These are phyloP conservation scores for Hydrocynus forskahlii DNA, from an alignment of 2,797 vertebrate species.

Conservation along the genomic window DNA sequence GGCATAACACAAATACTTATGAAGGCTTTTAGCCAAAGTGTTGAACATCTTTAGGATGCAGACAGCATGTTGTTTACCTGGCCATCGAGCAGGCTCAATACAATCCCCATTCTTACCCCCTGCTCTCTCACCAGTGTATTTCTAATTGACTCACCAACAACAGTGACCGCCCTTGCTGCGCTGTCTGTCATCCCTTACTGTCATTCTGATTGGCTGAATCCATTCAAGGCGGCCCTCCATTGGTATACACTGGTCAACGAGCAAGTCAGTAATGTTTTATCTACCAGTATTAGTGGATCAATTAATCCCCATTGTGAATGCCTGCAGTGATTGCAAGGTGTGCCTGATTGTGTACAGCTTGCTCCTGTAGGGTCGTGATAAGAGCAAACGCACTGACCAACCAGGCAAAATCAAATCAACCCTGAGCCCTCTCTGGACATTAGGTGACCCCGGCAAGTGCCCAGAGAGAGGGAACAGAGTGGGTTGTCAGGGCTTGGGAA, in stretches of 20 bases:
- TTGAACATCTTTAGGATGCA: conserved; percentile 3
- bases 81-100: conserved; percentile 15
- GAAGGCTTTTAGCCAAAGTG: conserved; percentile 2
- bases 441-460: conserved; percentile 45
- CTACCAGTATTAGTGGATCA: conserved; percentile 61
- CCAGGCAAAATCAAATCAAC: conserved; percentile 52
- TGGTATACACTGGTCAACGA: conserved; percentile 30
- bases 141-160: conserved; percentile 58
- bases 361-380: conserved; percentile 62
- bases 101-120: conserved; percentile 30
- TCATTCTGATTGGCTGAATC: conserved; percentile 41
- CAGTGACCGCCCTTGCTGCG: conserved; percentile 7
- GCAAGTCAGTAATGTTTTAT: conserved; percentile 56
- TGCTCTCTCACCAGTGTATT: conserved; percentile 46
- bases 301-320: conserved; percentile 63
- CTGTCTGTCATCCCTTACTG: conserved; percentile 27
- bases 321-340: conserved; percentile 54
- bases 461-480: conserved; percentile 32
- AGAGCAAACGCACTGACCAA: conserved; percentile 41
- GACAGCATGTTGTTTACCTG: conserved; percentile 18
- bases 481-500: conserved; percentile 16
- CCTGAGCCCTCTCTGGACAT: conserved; percentile 42
- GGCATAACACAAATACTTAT: not conserved
- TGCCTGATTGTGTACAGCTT: conserved; percentile 58
- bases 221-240: conserved; percentile 28